These are phyloP conservation scores for Ranitomeya imitator DNA, from an alignment of 2,113 vertebrate genomes.

Conservation along the genomic window DNA sequence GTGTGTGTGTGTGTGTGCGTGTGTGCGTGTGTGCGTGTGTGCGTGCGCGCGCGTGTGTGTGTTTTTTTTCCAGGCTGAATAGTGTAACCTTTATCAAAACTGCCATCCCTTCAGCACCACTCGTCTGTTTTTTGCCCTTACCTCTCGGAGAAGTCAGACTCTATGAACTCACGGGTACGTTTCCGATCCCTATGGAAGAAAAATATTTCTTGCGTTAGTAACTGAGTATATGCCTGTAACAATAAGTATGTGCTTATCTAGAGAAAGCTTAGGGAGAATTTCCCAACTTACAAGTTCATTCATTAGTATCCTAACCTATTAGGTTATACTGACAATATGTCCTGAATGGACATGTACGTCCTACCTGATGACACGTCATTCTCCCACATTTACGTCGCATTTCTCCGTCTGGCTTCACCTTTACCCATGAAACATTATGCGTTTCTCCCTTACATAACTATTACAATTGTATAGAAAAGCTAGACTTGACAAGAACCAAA, in stretches of 20 bases:
- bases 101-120: background rate
- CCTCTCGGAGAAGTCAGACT: slow-evolving; percentile 84
- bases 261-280: too few species aligned
- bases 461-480: background rate
- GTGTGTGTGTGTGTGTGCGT: too few species aligned
- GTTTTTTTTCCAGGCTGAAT: background rate
- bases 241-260: too few species aligned
- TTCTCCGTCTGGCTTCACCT: background rate
- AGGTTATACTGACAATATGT: too few species aligned
- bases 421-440: background rate
- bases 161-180: slow-evolving; percentile 80
- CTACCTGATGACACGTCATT: background rate
- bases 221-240: too few species aligned
- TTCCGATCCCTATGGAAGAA: slow-evolving; percentile 78
- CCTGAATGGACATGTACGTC: too few species aligned
- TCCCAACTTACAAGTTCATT: too few species aligned
- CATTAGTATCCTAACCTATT: too few species aligned
- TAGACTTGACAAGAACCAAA: background rate
- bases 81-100: background rate
- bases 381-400: background rate
- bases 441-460: background rate
- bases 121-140: slow-evolving; percentile 64
- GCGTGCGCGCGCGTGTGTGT: too few species aligned
- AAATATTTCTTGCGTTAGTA: slow-evolving; percentile 26
- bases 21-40: too few species aligned